A percentile compares a stretch with the other conserved stretches of the same genome.
Evolutionary conservation across 2,113 vertebrate genomes (phyloP).

Genomic region (Sapayoa aenigma): DNA sequence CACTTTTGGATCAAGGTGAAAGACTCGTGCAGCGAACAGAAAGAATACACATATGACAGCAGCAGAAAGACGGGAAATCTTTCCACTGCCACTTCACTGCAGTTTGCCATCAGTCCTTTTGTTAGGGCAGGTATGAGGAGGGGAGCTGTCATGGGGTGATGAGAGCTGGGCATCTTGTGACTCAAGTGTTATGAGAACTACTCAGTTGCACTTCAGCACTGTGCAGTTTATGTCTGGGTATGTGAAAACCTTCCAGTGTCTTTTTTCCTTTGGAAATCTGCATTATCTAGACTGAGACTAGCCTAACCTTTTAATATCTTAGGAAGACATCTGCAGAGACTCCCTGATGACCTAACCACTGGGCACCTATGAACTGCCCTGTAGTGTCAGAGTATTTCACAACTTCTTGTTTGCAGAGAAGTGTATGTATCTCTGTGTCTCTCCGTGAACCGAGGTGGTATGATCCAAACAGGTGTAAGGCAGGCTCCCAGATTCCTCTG

Average conservation of each 20-base stretch:
- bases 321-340: neutral
- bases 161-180: neutral
- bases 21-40: neutral
- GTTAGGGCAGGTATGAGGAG: no score
- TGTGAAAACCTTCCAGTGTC: accelerated
- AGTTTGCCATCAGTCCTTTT: neutral
- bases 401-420: neutral
- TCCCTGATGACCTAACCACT: neutral
- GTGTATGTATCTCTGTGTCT: neutral
- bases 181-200: neutral
- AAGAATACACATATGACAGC: neutral
- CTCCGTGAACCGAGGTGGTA: neutral
- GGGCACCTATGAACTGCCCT: neutral
- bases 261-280: neutral
- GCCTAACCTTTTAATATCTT: neutral
- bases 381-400: neutral
- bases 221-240: neutral
- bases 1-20: neutral
- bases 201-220: neutral
- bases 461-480: neutral
- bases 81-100: neutral
- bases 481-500: neutral
- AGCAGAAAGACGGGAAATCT: neutral
- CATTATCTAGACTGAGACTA: neutral
- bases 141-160: accelerated